These are phyloP conservation scores for Leuciscus idus DNA, from an alignment of 2,113 vertebrate species.

Conservation along the genomic window DNA sequence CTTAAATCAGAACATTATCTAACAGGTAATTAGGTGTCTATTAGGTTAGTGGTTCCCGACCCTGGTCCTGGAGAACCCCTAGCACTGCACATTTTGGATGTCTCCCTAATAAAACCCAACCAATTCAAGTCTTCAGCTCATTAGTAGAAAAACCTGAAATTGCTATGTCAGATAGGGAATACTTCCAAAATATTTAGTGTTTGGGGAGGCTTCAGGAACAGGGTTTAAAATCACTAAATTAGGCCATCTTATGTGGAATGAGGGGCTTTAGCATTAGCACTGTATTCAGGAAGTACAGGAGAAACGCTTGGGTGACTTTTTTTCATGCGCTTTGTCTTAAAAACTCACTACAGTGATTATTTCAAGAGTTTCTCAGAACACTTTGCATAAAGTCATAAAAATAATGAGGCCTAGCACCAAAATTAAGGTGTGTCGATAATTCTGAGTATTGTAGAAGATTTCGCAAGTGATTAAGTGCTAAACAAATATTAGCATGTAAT, in stretches of 20 bases:
- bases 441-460: slow-evolving; percentile 6
- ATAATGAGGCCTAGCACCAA: slow-evolving; percentile 19
- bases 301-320: slow-evolving; percentile 18
- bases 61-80: background rate
- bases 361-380: slow-evolving; percentile 30
- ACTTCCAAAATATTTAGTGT: background rate
- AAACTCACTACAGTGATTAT: slow-evolving; percentile 3
- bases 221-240: background rate
- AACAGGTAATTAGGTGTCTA: slow-evolving; percentile 9
- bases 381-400: slow-evolving; percentile 10
- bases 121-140: background rate
- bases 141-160: background rate
- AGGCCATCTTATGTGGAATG: background rate
- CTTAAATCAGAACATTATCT: background rate
- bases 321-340: slow-evolving; percentile 15
- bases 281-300: slow-evolving; percentile 12
- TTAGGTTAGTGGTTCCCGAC: background rate
- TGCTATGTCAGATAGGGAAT: background rate
- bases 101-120: background rate
- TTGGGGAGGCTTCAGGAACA: background rate
- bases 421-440: background rate
- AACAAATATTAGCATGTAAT: slow-evolving; percentile 34
- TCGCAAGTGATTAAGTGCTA: slow-evolving; percentile 9
- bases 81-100: background rate
- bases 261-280: background rate